A percentile compares a stretch with the other conserved stretches of the same genome.
Conservation (phyloP, 1,140 invertebrate genomes). For the Drosophila paulistorum region DNA sequence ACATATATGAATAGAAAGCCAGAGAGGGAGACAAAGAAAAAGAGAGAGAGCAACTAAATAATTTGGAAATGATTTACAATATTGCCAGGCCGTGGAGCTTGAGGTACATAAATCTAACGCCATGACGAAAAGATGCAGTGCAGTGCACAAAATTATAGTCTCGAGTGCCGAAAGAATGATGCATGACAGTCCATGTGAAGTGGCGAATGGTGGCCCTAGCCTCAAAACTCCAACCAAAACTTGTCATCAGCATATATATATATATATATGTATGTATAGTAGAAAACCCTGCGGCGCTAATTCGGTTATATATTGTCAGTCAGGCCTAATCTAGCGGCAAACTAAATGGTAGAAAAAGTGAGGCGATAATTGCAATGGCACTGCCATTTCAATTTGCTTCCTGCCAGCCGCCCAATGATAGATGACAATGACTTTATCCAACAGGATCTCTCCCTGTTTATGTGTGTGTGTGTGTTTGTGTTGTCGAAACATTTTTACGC, state of each 20-base stretch:
- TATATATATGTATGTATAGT: conserved; percentile 24
- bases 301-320: conserved; percentile 73
- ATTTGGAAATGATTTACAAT: conserved; percentile 81
- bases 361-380: conserved; percentile 74
- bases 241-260: conserved; percentile 31
- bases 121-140: conserved; percentile 79
- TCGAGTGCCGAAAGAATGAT: conserved; percentile 54
- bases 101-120: conserved; percentile 73
- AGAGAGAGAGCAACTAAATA: conserved; percentile 68
- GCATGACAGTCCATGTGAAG: conserved; percentile 52
- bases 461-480: conserved; percentile 2
- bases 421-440: conserved; percentile 59
- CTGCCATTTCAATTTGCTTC: conserved; percentile 72
- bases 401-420: conserved; percentile 59
- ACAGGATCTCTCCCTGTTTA: conserved; percentile 1
- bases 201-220: not conserved
- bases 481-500: conserved; percentile 69
- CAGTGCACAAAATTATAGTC: conserved; percentile 63
- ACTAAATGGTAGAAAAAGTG: conserved; percentile 26
- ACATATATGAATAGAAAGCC: conserved; percentile 55
- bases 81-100: conserved; percentile 46
- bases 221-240: conserved; percentile 3
- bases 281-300: conserved; percentile 62
- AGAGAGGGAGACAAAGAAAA: no score
- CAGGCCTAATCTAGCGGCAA: conserved; percentile 67